Base-by-base conservation (phyloP, 2,113 vertebrate genomes). In the Zonotrichia leucophrys region DNA sequence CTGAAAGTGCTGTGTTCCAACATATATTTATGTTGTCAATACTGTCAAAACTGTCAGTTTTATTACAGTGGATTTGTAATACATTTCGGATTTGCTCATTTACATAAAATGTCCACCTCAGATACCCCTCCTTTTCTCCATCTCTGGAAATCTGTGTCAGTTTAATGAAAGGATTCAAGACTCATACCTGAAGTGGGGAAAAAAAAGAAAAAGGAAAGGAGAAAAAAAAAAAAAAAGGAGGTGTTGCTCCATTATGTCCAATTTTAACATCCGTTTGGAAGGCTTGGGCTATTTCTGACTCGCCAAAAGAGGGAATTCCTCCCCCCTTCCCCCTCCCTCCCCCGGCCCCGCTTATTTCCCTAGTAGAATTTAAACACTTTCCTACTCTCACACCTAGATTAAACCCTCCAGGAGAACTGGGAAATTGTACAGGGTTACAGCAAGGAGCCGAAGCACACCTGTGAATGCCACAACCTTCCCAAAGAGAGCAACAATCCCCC, bases 1-100 rank as follows among this genome's bases (percentile, higher is more conserved):
- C 98, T 98, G 97, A 97, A 98, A 98, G 96, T 98, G 98, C 97
- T 91, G 96, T 97, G 98, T 98, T 97, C 97, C 97, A 98, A 98
- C 97, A 97, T 97, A 97, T 98, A 98, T 98, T 98, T 98, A 98
- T 97, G 97, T 98, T 97, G 97, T 98, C 98, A 97, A 98, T 98
- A 97, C 96, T 98, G 98, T 98, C 98, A 98, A 97, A 98, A 98
- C 97, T 98, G 98, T 98, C 98, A 98, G 91, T 97, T 98, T 98
- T 98, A 98, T 97, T 97, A 96, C 96, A 90, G 96, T 59, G 94
- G 97, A 97, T 98, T 97, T 98, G 97, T 97, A 97, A 97, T 97
- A 97, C 97, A 96, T 97, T 98, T 98, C 42, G 33, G 96, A 98
- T 98, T 97, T 97, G 88, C 97, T 98, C 95, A 98, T 98, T 98